A percentile compares a stretch with the other conserved stretches of the same genome.
phyloP scores from a whole-genome alignment of 2,113 vertebrate species.

The Eulemur macaco region DNA sequence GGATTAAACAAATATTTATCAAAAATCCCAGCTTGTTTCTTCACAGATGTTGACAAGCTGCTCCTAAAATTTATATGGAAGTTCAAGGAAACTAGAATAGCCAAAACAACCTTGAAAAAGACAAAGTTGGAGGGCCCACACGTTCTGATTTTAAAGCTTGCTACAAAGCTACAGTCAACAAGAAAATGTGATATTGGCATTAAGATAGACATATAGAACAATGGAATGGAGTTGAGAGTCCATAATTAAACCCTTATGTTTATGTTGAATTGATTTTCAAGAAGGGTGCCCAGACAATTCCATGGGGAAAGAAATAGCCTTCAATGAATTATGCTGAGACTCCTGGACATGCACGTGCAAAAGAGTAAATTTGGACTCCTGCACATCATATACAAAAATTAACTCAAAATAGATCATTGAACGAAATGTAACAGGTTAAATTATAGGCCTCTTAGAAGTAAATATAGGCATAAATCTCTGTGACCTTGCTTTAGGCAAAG shows the following conservation, averaged over 20 bases:
- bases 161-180: neutral
- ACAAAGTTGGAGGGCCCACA: neutral
- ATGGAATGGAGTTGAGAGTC: neutral
- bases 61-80: neutral
- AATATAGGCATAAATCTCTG: neutral
- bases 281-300: neutral
- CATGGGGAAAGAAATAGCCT: neutral
- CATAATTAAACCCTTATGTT: neutral
- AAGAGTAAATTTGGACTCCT: neutral
- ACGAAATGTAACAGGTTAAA: neutral
- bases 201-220: neutral
- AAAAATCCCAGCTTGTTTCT: neutral
- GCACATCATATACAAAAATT: neutral
- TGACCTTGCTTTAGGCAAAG: neutral
- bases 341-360: neutral
- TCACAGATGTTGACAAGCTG: neutral
- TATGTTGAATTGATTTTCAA: constrained; percentile 3
- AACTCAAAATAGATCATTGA: neutral
- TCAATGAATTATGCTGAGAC: neutral
- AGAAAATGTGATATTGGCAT: neutral
- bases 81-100: neutral
- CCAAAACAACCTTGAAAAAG: neutral
- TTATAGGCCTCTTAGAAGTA: neutral
- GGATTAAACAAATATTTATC: neutral
- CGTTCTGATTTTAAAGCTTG: neutral